Conservation (phyloP, 2,113 vertebrate species). For the Redunca redunca region DNA sequence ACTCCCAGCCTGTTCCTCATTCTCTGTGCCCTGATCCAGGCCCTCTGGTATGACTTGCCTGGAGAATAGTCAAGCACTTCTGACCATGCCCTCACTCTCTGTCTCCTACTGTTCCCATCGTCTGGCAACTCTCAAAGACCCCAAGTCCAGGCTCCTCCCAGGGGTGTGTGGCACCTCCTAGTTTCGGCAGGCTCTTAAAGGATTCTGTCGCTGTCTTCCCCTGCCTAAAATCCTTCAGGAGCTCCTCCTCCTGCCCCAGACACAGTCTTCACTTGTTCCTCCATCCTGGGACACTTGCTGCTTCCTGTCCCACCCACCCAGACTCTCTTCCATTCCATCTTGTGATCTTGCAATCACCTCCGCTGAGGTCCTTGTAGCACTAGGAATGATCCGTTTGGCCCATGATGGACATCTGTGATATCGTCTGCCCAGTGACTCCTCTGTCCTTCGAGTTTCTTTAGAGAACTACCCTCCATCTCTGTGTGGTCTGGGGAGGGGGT, state of each 20-base stretch:
- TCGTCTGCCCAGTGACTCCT: neutral
- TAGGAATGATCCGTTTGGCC: too few species aligned
- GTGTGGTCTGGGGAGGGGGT: neutral
- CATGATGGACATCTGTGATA: neutral
- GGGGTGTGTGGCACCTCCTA: neutral
- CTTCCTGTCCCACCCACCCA: neutral
- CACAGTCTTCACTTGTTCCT: neutral
- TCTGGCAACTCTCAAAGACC: neutral
- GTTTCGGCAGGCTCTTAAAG: neutral
- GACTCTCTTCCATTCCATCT: neutral
- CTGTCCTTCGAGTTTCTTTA: neutral
- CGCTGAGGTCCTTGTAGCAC: accelerated
- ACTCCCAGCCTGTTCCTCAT: neutral
- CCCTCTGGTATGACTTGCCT: neutral
- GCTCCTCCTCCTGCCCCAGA: neutral
- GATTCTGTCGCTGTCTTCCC: neutral
- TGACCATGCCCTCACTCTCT: neutral
- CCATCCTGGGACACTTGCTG: neutral
- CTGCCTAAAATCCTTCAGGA: neutral
- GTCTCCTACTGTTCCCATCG: neutral
- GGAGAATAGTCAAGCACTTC: neutral
- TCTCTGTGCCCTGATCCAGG: neutral
- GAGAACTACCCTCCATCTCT: neutral
- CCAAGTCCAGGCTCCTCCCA: neutral
- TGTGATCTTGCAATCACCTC: neutral